Evolutionary conservation across 2,888 invertebrate species (phyloP).

Genomic region (Latheticus oryzae): DNA sequence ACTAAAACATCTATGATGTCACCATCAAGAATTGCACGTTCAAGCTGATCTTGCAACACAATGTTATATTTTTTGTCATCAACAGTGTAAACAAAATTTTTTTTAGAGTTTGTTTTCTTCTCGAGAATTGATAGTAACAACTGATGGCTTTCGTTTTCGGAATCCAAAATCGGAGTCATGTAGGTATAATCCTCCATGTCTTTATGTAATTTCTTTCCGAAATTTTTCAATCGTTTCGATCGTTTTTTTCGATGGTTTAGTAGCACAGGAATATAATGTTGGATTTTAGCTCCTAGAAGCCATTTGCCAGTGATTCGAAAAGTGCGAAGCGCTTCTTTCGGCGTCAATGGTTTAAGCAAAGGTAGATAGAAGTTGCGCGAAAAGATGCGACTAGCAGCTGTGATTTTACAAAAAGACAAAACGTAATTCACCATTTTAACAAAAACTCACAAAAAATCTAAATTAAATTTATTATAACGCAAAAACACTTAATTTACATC

Average conservation of each 20-base stretch:
- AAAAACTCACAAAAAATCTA: too few species aligned
- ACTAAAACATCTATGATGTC: slow-evolving; percentile 82
- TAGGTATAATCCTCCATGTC: slow-evolving; percentile 77
- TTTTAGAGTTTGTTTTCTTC: slow-evolving; percentile 70
- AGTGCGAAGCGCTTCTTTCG: slow-evolving; percentile 83
- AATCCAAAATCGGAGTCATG: slow-evolving; percentile 79
- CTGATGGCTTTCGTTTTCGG: slow-evolving; percentile 75
- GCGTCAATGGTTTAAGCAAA: slow-evolving; percentile 82
- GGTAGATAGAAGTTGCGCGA: slow-evolving; percentile 88
- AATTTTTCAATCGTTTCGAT: slow-evolving; percentile 64
- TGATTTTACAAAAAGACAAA: slow-evolving; percentile 80
- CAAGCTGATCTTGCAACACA: slow-evolving; percentile 79
- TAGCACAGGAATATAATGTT: slow-evolving; percentile 84
- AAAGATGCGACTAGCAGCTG: slow-evolving; percentile 82
- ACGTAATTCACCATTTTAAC: slow-evolving; percentile 64
- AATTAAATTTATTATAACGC: slow-evolving; percentile 30
- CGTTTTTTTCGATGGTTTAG: slow-evolving; percentile 66
- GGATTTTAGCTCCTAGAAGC: slow-evolving; percentile 80
- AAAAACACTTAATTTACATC: slow-evolving; percentile 19
- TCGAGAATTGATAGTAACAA: slow-evolving; percentile 72
- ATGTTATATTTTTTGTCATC: slow-evolving; percentile 80
- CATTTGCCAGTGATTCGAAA: slow-evolving; percentile 83
- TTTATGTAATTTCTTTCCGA: slow-evolving; percentile 77
- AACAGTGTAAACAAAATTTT: slow-evolving; percentile 80
- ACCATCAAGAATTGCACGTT: slow-evolving; percentile 81